Base-by-base conservation (phyloP, 2,797 vertebrate genomes). In the Oreortyx pictus region DNA sequence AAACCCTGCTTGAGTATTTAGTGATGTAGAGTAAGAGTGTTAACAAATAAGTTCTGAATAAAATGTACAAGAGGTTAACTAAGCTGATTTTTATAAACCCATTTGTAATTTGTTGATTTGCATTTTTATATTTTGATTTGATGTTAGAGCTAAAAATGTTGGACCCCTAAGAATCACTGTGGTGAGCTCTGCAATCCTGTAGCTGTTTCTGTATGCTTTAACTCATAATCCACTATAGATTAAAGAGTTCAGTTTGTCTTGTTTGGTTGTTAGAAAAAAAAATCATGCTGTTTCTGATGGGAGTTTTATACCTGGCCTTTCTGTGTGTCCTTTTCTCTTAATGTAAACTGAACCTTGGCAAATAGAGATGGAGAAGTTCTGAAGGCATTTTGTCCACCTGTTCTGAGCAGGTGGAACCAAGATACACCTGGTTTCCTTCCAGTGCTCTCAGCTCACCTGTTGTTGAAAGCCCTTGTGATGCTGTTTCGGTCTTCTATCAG, bases 341-440 rank as follows among this genome's bases (percentile, higher is more conserved):
- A 68, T 27, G 2, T 31, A 41, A 68, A 2, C 14, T 43, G 25
- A 67, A 59, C 14, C 84, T 89, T 33, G 35, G 41, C 54, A 71
- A 19, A 46, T 0, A 15, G 46, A 44, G 47, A 29, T 71, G 67
- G 65, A 25, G 71, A 68, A 24, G 15, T 77, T 74, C 68, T 23
- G 5, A 17, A 62, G 35, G 61, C 6, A 18, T 43, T 89, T 77
- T 72, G n/a, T 76, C 52, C 18, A 27, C 54, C 11, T 71, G 20
- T 41, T 29, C 49, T 18, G 57, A 39, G 62, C 67, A 59, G 56
- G 31, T 15, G 22, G 25, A 94, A 81, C 20, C 54, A 74, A 17
- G 37, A 59, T 54, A 22, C 29, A 68, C 59, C 61, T 85, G 59
- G 25, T 92, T 92, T 93, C 57, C 70, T 94, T 83, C 85, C 79